A percentile compares a stretch with the other conserved stretches of the same genome.
phyloP scores from a whole-genome alignment of 2,888 invertebrate genomes.

The Lacanobia wlatinum region DNA sequence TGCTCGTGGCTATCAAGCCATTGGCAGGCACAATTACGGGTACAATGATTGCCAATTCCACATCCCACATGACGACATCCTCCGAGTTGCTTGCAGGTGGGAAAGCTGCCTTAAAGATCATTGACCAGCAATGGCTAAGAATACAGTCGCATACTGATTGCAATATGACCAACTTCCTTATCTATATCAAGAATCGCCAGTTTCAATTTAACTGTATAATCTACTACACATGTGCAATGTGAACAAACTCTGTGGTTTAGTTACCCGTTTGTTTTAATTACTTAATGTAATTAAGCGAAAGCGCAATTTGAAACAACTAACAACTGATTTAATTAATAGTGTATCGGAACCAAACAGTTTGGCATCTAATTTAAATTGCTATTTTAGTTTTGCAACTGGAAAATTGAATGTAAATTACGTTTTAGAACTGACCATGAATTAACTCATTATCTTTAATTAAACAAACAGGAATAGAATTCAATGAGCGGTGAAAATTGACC shows the following conservation, averaged over 20 bases:
- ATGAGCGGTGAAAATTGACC: background rate
- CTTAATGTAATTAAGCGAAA: constrained; percentile 21
- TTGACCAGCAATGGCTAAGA: background rate
- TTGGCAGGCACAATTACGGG: no score
- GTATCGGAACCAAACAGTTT: constrained; percentile 19
- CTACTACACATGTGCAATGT: background rate
- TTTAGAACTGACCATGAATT: background rate
- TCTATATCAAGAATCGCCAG: background rate
- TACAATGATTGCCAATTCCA: no score
- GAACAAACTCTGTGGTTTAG: background rate
- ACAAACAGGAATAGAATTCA: background rate
- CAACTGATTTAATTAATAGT: constrained; percentile 32
- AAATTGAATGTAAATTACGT: constrained; percentile 3
- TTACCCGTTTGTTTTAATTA: constrained; percentile 24
- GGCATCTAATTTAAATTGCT: constrained; percentile 15
- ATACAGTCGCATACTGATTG: background rate
- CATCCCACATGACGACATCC: no score
- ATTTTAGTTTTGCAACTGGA: background rate
- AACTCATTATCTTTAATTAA: background rate
- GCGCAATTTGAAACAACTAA: constrained; percentile 24
- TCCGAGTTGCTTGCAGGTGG: no score
- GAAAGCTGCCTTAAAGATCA: no score
- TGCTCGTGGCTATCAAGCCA: no score
- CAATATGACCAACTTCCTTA: background rate
- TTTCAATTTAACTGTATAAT: constrained; percentile 8